A percentile compares a stretch with the other conserved stretches of the same genome.
Conservation (phyloP, 2,113 vertebrate genomes). For the Lasiurus borealis region DNA sequence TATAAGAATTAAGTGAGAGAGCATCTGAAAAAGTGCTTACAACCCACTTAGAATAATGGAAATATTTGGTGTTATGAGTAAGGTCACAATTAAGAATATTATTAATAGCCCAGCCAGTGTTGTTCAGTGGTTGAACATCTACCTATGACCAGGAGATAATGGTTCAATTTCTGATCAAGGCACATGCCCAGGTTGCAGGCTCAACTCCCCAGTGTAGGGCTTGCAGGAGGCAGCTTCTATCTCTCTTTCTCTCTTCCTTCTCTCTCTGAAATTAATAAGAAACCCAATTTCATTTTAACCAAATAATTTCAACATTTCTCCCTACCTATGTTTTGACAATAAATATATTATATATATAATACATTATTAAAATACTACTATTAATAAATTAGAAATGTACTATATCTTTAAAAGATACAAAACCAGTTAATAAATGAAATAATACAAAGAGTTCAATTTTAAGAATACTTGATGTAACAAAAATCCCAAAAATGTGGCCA, state of each 20-base stretch:
- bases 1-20: slow-evolving; percentile 43
- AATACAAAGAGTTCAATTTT: slow-evolving; percentile 16
- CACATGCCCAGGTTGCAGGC: too few species aligned
- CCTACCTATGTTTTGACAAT: slow-evolving; percentile 34
- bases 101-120: too few species aligned
- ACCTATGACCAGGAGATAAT: too few species aligned
- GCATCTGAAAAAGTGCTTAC: neutral
- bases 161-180: too few species aligned
- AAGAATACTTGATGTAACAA: slow-evolving; percentile 40
- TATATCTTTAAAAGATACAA: slow-evolving; percentile 46
- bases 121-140: too few species aligned
- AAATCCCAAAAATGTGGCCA: neutral
- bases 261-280: slow-evolving; percentile 6
- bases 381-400: slow-evolving; percentile 36
- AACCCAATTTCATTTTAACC: slow-evolving; percentile 39
- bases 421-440: slow-evolving; percentile 50
- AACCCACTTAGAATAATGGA: neutral
- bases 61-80: slow-evolving; percentile 19
- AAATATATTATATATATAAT: too few species aligned
- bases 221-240: too few species aligned
- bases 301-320: slow-evolving; percentile 47
- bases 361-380: neutral
- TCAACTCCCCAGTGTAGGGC: too few species aligned
- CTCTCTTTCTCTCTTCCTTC: too few species aligned
- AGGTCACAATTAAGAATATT: neutral